phyloP scores from a whole-genome alignment of 2,113 vertebrate species.

The Xerus inauris region DNA sequence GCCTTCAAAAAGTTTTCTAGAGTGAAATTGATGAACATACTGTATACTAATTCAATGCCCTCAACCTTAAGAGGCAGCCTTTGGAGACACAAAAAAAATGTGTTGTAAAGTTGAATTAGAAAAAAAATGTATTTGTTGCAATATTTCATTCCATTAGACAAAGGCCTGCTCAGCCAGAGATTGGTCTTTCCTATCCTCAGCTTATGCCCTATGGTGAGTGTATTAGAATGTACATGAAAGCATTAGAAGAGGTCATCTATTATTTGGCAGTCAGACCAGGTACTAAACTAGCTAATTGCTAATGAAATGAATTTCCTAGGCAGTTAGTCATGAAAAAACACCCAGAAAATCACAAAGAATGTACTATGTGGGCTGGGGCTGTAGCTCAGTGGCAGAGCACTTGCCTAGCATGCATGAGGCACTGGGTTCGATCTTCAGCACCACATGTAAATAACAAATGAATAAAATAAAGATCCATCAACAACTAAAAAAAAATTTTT shows the following conservation, averaged over 20 bases:
- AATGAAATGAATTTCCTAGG: constrained; percentile 19
- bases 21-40: background rate
- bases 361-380: too few relatives aligned
- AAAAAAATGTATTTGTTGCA: background rate
- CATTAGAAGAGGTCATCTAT: background rate
- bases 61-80: background rate
- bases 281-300: constrained; percentile 18
- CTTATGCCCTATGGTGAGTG: background rate
- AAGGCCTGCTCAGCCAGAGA: background rate
- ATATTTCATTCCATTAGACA: background rate
- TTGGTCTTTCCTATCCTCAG: background rate
- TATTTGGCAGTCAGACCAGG: background rate
- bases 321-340: background rate
- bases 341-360: background rate
- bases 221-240: background rate
- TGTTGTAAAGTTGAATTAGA: constrained; percentile 30
- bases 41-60: background rate
- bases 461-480: too few relatives aligned
- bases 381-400: too few relatives aligned
- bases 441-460: too few relatives aligned
- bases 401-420: too few relatives aligned
- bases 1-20: background rate
- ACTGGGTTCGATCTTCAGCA: too few relatives aligned
- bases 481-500: too few relatives aligned
- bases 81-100: constrained; percentile 2